Evolutionary conservation across 2,888 invertebrate genomes (phyloP).

Genomic region (Strigamia transsilvanica): DNA sequence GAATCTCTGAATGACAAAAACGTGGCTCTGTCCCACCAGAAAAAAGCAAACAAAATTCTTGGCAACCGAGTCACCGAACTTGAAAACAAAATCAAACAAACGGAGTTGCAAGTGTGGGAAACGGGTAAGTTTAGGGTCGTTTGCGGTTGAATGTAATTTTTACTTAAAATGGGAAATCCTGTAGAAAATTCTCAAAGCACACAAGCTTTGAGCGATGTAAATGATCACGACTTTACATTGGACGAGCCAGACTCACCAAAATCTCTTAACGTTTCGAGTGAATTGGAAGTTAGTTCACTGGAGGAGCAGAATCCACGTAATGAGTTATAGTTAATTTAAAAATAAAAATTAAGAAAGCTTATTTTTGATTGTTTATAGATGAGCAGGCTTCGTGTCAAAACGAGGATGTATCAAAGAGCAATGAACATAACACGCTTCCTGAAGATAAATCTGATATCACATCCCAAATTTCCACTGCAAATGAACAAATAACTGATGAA

Average conservation of each 20-base stretch:
- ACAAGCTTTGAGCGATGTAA: conserved; percentile 64
- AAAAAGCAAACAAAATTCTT: conserved; percentile 84
- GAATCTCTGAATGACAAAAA: conserved; percentile 88
- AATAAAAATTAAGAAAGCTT: no score
- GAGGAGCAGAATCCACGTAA: not conserved
- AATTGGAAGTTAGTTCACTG: not conserved
- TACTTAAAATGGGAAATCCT: not conserved
- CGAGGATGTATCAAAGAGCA: not conserved
- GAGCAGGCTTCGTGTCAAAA: not conserved
- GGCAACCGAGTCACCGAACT: conserved; percentile 83
- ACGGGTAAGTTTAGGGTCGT: not conserved
- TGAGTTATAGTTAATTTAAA: not conserved
- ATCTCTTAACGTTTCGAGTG: conserved; percentile 62
- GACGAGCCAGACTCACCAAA: conserved; percentile 60
- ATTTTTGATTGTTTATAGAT: not conserved
- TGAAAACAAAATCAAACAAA: conserved; percentile 75
- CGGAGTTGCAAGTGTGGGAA: conserved; percentile 62
- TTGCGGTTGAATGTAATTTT: no score
- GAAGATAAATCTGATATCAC: not conserved
- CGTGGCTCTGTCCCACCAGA: conserved; percentile 82
- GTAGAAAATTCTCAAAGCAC: conserved; percentile 1
- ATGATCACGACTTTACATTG: conserved; percentile 66
- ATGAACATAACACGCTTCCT: not conserved
- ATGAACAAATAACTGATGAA: conserved; percentile 65
- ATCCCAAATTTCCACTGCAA: conserved; percentile 62